Conservation (phyloP, 2,113 vertebrate species). For the Brachionichthys hirsutus region DNA sequence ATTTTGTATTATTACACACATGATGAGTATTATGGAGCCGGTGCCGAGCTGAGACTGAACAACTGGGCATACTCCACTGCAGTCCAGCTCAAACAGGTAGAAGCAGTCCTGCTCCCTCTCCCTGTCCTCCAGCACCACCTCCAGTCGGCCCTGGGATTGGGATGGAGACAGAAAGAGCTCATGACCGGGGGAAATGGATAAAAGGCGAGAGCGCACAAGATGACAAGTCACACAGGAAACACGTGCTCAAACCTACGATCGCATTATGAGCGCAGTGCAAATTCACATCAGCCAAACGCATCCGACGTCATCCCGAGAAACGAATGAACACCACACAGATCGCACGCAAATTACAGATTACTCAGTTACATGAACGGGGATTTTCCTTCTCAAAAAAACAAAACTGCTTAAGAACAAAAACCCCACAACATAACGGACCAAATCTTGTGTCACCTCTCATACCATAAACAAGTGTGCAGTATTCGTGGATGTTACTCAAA, state of each 20-base stretch:
- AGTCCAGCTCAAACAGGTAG: slow-evolving; percentile 93
- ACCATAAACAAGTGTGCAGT: too few species aligned
- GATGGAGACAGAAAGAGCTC: slow-evolving; percentile 12
- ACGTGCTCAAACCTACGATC: not conserved
- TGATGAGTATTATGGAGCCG: slow-evolving; percentile 90
- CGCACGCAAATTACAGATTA: too few species aligned
- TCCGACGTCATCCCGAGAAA: too few species aligned
- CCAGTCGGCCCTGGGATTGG: slow-evolving; percentile 77
- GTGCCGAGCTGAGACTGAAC: slow-evolving; percentile 81
- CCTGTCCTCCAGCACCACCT: slow-evolving; percentile 81
- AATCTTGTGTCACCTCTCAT: too few species aligned
- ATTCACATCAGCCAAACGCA: too few species aligned
- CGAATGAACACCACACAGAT: too few species aligned
- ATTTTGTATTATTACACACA: slow-evolving; percentile 69
- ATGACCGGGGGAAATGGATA: not conserved
- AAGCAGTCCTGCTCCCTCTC: slow-evolving; percentile 82
- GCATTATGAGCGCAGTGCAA: too few species aligned
- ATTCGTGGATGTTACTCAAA: too few species aligned
- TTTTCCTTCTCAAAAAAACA: too few species aligned
- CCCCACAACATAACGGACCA: too few species aligned
- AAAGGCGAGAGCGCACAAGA: not conserved
- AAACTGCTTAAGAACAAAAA: too few species aligned
- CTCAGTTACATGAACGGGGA: too few species aligned
- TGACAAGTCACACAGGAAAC: not conserved
- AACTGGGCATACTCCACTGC: slow-evolving; percentile 83